Conservation (phyloP, 1,140 invertebrate genomes). For the Brachionus calyciflorus region DNA sequence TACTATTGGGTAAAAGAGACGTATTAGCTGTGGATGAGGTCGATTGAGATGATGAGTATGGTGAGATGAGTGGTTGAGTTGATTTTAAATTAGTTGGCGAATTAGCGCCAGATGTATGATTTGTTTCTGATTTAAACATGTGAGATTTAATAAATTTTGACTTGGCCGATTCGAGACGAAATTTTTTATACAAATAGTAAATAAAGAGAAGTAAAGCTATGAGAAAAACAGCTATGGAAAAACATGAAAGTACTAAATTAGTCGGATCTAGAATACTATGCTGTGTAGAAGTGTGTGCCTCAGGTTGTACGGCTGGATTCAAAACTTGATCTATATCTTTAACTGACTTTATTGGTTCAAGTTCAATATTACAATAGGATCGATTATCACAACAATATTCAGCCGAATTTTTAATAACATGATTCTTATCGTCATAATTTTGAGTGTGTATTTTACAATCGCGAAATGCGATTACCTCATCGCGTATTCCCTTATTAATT, state of each 20-base stretch:
- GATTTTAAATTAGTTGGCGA: not conserved
- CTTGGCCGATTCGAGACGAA: slow-evolving; percentile 13
- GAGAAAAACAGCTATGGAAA: not conserved
- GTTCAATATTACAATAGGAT: slow-evolving; percentile 19
- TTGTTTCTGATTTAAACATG: not conserved
- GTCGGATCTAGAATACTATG: not conserved
- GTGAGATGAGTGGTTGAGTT: not conserved
- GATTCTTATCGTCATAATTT: not conserved
- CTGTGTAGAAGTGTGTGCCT: too few species aligned
- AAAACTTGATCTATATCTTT: not conserved
- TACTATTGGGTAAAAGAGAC: not conserved
- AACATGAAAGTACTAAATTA: slow-evolving; percentile 10
- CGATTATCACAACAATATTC: slow-evolving; percentile 16
- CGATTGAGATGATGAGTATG: slow-evolving; percentile 1
- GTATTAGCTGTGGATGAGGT: slow-evolving; percentile 21
- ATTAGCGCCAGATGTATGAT: not conserved
- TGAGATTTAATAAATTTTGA: not conserved
- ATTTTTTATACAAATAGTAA: slow-evolving; percentile 31
- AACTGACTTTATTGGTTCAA: not conserved
- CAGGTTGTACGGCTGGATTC: not conserved
- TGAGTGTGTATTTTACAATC: slow-evolving; percentile 2
- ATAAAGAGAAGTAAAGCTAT: not conserved
- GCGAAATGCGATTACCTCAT: slow-evolving; percentile 23
- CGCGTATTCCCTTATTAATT: not conserved
- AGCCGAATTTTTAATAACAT: not conserved